These are phyloP conservation scores for Hyposmocoma kahamanoa DNA, from an alignment of 1,140 invertebrate species.

Conservation along the genomic window DNA sequence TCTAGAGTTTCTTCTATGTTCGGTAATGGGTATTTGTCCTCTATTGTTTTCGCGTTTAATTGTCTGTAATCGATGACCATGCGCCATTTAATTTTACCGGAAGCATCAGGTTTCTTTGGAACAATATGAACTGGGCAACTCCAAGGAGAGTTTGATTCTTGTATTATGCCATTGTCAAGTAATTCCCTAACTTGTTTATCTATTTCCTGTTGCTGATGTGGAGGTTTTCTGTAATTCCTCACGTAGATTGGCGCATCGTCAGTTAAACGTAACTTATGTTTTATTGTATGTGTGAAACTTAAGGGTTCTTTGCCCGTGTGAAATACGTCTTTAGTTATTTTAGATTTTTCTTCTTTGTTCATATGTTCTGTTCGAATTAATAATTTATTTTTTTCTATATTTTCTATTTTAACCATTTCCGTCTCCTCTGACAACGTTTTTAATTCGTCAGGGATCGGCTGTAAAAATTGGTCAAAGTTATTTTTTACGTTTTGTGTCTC, in stretches of 20 bases:
- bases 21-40: constrained; percentile 62
- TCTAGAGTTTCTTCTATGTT: constrained; percentile 58
- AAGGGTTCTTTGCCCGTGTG: too few species aligned
- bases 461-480: too few species aligned
- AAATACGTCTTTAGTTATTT: too few species aligned
- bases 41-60: constrained; percentile 28
- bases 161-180: constrained; percentile 18
- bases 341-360: too few species aligned
- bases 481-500: too few species aligned
- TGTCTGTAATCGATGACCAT: constrained; percentile 24
- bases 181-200: constrained; percentile 21
- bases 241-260: constrained; percentile 13
- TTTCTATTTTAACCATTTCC: too few species aligned
- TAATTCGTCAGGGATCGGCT: too few species aligned
- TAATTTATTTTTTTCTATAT: too few species aligned
- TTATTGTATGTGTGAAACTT: constrained; percentile 13
- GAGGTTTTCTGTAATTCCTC: constrained; percentile 12
- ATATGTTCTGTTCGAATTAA: too few species aligned
- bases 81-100: constrained; percentile 16
- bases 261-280: constrained; percentile 12
- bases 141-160: constrained; percentile 19
- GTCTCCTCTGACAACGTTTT: too few species aligned
- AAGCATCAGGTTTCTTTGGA: constrained; percentile 17
- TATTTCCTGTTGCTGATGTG: constrained; percentile 23
- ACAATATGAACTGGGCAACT: constrained; percentile 23